A percentile compares a stretch with the other conserved stretches of the same genome.
phyloP scores from a whole-genome alignment of 2,797 vertebrate genomes.

The Pogoniulus pusillus region DNA sequence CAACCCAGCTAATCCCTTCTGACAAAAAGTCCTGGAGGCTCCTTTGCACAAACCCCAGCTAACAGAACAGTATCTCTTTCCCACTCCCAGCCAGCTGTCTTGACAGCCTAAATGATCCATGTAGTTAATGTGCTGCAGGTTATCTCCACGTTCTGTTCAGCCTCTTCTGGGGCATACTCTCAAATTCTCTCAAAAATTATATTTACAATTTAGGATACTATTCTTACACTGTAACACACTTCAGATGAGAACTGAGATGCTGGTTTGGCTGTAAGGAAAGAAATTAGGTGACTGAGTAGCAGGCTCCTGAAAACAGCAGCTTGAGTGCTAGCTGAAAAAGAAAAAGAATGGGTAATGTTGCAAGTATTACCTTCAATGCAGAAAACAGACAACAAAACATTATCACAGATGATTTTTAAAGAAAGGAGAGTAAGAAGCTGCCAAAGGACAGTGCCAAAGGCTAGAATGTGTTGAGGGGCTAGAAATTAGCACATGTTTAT shows the following conservation, averaged over 20 bases:
- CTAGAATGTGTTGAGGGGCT: neutral
- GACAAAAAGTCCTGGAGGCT: too few relatives aligned
- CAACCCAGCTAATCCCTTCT: too few relatives aligned
- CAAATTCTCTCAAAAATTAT: too few relatives aligned
- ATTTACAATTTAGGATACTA: too few relatives aligned
- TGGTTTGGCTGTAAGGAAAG: neutral
- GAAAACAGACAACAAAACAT: neutral
- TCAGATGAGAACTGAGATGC: neutral
- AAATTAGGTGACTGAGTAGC: neutral
- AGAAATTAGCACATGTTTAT: slow-evolving; percentile 25
- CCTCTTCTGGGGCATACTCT: too few relatives aligned
- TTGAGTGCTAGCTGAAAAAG: neutral
- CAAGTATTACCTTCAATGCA: neutral
- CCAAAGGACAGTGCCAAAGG: neutral
- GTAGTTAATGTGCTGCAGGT: too few relatives aligned
- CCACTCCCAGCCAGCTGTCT: too few relatives aligned
- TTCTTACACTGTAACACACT: too few relatives aligned
- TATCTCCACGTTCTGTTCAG: too few relatives aligned
- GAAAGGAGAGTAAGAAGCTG: neutral
- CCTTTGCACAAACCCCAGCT: too few relatives aligned
- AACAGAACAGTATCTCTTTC: too few relatives aligned
- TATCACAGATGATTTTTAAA: neutral
- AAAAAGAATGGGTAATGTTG: neutral
- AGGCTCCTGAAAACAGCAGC: neutral
- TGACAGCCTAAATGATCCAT: too few relatives aligned